Conservation (phyloP, 2,113 vertebrate species). For the Lepisosteus oculatus region DNA sequence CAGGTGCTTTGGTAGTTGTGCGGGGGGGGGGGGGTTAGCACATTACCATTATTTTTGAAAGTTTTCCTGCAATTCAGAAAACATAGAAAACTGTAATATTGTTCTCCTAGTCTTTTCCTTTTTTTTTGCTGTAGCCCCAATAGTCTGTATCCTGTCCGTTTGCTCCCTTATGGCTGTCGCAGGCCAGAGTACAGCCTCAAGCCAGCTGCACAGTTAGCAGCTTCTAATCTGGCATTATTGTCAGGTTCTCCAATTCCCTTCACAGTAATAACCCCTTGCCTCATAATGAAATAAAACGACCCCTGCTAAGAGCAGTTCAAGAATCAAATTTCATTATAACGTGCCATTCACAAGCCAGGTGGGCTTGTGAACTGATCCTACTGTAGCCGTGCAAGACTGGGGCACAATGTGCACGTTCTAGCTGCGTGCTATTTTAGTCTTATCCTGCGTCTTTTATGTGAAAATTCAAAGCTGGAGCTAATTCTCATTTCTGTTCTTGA, state of each 20-base stretch:
- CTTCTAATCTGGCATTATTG: constrained; percentile 37
- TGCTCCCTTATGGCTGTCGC: not conserved
- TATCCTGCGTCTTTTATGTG: no score
- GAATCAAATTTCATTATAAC: constrained; percentile 32
- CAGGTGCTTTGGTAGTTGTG: constrained; percentile 16
- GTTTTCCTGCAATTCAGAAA: constrained; percentile 4
- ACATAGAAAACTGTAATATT: constrained; percentile 6
- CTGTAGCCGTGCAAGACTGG: not conserved
- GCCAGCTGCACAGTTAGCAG: constrained; percentile 33
- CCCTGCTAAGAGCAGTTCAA: constrained; percentile 13
- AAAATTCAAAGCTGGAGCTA: no score
- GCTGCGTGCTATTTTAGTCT: no score
- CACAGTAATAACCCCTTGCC: constrained; percentile 27
- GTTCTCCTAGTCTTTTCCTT: constrained; percentile 16
- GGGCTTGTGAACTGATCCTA: not conserved
- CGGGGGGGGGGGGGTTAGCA: not conserved
- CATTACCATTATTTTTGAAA: not conserved
- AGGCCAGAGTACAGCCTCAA: not conserved
- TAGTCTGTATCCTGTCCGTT: constrained; percentile 10
- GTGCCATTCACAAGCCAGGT: constrained; percentile 27
- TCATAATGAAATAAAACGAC: constrained; percentile 26
- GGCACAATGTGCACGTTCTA: no score
- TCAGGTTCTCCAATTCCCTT: constrained; percentile 38
- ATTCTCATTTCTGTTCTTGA: no score
- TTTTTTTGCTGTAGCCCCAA: not conserved